Evolutionary conservation across 2,113 vertebrate genomes (phyloP).

Genomic region (Ranitomeya imitator): DNA sequence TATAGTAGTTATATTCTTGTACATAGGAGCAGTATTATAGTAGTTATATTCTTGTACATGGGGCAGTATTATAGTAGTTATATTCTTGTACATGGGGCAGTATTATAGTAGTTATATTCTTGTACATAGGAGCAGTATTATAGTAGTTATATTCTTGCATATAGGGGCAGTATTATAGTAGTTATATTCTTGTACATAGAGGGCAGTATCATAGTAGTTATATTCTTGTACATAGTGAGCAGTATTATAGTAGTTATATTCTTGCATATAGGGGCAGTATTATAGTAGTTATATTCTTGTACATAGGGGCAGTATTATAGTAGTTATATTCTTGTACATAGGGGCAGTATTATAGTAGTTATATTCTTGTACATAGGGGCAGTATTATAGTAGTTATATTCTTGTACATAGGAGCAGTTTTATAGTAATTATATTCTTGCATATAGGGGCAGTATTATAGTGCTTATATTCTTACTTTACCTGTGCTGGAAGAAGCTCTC

Average conservation of each 20-base stretch:
- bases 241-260: too few relatives aligned
- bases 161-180: too few relatives aligned
- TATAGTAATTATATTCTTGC: neutral
- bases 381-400: conserved; percentile 6
- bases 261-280: too few relatives aligned
- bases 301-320: neutral
- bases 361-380: neutral
- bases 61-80: too few relatives aligned
- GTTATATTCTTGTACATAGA: too few relatives aligned
- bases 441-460: neutral
- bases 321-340: conserved; percentile 14
- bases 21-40: conserved; percentile 10
- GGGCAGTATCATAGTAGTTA: too few relatives aligned
- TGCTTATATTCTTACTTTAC: conserved; percentile 65
- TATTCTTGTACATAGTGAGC: too few relatives aligned
- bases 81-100: too few relatives aligned
- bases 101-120: too few relatives aligned
- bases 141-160: too few relatives aligned
- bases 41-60: neutral
- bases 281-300: too few relatives aligned
- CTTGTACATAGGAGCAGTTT: neutral
- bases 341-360: conserved; percentile 13
- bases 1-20: conserved; percentile 6
- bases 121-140: too few relatives aligned
- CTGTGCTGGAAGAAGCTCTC: conserved; percentile 99